These are phyloP conservation scores for Gambusia yucatana DNA, from an alignment of 2,797 vertebrate species.

Conservation along the genomic window DNA sequence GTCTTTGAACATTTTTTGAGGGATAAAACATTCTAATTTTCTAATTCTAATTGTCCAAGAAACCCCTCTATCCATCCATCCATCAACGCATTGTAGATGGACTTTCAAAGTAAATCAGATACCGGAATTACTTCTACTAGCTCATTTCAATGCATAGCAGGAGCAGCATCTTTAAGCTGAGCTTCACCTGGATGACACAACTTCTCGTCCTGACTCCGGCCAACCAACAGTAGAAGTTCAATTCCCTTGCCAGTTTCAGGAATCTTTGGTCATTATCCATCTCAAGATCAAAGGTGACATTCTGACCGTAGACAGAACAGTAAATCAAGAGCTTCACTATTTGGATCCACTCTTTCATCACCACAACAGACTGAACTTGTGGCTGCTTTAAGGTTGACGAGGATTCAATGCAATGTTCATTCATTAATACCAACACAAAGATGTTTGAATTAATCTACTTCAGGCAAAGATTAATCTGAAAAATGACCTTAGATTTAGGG, in stretches of 20 bases:
- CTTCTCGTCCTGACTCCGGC: neutral
- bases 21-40: neutral
- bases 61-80: neutral
- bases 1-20: neutral
- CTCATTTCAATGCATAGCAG: neutral
- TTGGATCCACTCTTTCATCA: neutral
- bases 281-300: neutral
- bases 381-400: neutral
- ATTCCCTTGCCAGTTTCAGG: neutral
- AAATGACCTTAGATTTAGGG: neutral
- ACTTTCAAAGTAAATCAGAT: neutral
- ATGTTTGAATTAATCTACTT: neutral
- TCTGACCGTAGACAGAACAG: neutral
- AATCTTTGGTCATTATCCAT: neutral
- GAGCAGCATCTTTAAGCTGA: neutral
- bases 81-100: neutral
- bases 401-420: neutral
- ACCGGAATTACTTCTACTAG: neutral
- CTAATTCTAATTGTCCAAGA: neutral
- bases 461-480: neutral
- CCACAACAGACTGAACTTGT: neutral
- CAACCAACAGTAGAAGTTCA: neutral
- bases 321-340: neutral
- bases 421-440: neutral
- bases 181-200: neutral